phyloP scores from a whole-genome alignment of 2,888 invertebrate genomes.

The Lobophora halterata region DNA sequence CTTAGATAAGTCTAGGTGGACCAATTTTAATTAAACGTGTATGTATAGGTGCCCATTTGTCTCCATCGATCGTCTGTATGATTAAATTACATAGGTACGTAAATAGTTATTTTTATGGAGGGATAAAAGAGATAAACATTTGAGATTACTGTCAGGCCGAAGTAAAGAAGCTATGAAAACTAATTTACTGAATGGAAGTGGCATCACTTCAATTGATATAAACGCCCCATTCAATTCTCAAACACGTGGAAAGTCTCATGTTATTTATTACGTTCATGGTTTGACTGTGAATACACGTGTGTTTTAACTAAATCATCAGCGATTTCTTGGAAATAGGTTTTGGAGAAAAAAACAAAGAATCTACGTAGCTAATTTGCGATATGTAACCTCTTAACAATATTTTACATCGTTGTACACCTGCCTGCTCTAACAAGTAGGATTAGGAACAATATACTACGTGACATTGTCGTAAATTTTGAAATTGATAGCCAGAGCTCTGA shows the following conservation, averaged over 20 bases:
- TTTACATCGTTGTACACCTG: too few species aligned
- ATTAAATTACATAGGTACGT: not conserved
- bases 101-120: conserved; percentile 1
- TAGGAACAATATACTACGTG: too few species aligned
- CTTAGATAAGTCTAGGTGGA: conserved; percentile 2
- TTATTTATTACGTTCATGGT: not conserved
- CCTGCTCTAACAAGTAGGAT: too few species aligned
- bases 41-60: too few species aligned
- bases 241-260: conserved; percentile 12
- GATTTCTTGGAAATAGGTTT: not conserved
- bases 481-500: too few species aligned
- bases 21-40: not conserved
- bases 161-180: conserved; percentile 3
- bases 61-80: conserved; percentile 1
- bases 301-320: conserved; percentile 3
- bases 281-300: not conserved
- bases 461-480: too few species aligned
- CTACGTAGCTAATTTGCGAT: too few species aligned
- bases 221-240: conserved; percentile 8
- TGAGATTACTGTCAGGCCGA: not conserved
- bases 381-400: too few species aligned
- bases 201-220: conserved; percentile 9
- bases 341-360: too few species aligned
- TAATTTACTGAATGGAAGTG: conserved; percentile 12
- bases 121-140: conserved; percentile 4